Base-by-base conservation (phyloP, 2,888 invertebrate genomes). In the Macrophya alboannulata region DNA sequence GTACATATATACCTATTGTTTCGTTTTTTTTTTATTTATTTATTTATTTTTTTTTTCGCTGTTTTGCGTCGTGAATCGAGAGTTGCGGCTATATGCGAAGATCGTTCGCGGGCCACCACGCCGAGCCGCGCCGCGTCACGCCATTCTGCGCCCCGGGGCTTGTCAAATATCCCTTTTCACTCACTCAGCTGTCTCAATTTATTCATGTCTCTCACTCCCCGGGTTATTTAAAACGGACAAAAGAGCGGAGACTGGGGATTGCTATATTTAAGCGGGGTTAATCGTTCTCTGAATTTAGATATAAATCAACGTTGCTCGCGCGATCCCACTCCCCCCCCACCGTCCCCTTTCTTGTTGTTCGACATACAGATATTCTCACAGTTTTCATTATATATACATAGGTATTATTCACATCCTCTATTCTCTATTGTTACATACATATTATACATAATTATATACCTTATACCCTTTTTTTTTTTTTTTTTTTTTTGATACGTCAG, bases 281-380 rank as follows among this genome's bases (percentile, higher is more conserved):
- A 77, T 77, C 77, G 77, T 17, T 77, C 48, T 77, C 55, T 77
- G 77, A 77, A 77, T 77, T 77, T 77, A 55, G 55, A 77, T n/a
- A 15, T 51, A 55, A 77, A 31, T 55, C 77, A 77, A 55, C 77
- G 51, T 9, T 74, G 15, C 31, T 37, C 31, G 45, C 1, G 8
- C 37, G 68, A 43, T 43, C 9, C 43, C n/a, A 1, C 4, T 15
- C 37, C 15, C 6, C 37, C 8, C 68, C 37, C 37, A 15, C 12
- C 31, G 9, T 15, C 65, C 4, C 37, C 17, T 10, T 15, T 68
- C 17, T 68, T 37, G 6, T 68, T 37, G 21, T 68, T 37, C 37
- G 37, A 68, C 37, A 68, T 1, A 31, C 6, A 37, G 0, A 62
- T 25, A 62, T 25, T 62, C 21, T 62, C 10, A 12, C 9, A 62